phyloP scores from a whole-genome alignment of 1,140 invertebrate genomes.

The Drosophila sturtevanti region DNA sequence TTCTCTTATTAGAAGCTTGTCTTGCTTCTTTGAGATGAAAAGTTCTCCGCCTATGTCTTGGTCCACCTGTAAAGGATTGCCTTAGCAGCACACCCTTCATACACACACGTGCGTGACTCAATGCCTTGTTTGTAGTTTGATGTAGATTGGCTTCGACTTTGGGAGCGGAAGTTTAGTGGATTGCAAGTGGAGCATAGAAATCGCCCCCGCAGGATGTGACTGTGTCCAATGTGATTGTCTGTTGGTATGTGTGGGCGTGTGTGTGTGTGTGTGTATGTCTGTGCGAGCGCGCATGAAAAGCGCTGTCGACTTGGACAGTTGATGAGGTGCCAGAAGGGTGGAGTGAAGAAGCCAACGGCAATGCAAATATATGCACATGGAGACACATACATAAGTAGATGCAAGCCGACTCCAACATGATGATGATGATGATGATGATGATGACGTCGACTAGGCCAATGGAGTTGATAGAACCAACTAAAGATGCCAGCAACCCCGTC shows the following conservation, averaged over 20 bases:
- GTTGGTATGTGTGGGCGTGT: background rate
- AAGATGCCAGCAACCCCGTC: constrained; percentile 25
- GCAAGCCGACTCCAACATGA: constrained; percentile 33
- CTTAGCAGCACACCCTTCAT: constrained; percentile 7
- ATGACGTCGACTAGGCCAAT: constrained; percentile 53
- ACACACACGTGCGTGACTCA: constrained; percentile 36
- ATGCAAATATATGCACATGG: constrained; percentile 70
- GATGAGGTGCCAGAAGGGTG: constrained; percentile 18
- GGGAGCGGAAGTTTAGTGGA: constrained; percentile 53
- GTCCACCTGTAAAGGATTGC: background rate
- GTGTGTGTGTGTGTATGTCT: constrained; percentile 10
- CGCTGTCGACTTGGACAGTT: constrained; percentile 47
- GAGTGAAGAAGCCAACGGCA: constrained; percentile 36
- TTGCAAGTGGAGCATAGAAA: constrained; percentile 51
- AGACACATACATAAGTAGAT: constrained; percentile 51
- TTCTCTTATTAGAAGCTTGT: too few species aligned
- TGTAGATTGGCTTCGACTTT: constrained; percentile 49
- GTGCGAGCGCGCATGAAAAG: constrained; percentile 42
- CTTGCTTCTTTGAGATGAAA: too few species aligned
- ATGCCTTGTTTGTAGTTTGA: constrained; percentile 55
- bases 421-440: constrained; percentile 15
- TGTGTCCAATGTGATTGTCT: background rate
- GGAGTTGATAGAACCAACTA: constrained; percentile 56
- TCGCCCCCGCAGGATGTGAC: constrained; percentile 8
- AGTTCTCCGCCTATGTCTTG: background rate